A percentile compares a stretch with the other conserved stretches of the same genome.
Evolutionary conservation across 2,113 vertebrate genomes (phyloP).

Genomic region (Murina feae): DNA sequence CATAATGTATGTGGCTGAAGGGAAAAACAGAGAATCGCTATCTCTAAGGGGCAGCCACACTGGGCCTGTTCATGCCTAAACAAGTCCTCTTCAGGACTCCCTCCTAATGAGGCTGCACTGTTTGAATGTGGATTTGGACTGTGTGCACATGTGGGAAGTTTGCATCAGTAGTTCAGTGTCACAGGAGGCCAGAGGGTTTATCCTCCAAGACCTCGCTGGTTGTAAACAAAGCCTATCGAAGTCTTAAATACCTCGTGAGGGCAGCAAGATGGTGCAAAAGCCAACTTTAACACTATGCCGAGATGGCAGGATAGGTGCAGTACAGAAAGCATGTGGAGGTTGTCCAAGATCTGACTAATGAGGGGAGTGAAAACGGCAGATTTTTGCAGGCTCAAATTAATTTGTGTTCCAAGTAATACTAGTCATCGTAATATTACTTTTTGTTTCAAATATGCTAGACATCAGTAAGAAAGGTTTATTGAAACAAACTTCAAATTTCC

Average conservation of each 20-base stretch:
- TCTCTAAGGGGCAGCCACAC: constrained; percentile 19
- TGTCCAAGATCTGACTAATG: not conserved
- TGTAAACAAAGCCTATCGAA: not conserved
- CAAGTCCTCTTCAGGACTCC: not conserved
- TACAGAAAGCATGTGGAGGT: not conserved
- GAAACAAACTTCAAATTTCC: not conserved
- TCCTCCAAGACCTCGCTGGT: not conserved
- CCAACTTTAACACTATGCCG: not conserved
- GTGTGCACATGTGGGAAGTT: not conserved
- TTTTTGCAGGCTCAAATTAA: not conserved
- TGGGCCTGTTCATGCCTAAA: constrained; percentile 40
- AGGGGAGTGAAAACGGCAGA: not conserved
- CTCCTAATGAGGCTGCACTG: not conserved
- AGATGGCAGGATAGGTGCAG: not conserved
- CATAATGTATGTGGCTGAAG: constrained; percentile 37
- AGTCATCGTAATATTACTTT: not conserved
- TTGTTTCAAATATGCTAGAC: not conserved
- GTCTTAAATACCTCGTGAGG: not conserved
- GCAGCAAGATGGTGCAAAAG: not conserved
- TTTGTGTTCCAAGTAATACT: not conserved
- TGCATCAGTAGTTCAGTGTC: not conserved
- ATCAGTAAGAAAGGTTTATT: not conserved
- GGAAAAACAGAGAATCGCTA: not conserved
- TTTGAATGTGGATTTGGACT: not conserved
- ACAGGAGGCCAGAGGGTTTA: not conserved